phyloP scores from a whole-genome alignment of 2,888 invertebrate species.

The Coelinius sp. region DNA sequence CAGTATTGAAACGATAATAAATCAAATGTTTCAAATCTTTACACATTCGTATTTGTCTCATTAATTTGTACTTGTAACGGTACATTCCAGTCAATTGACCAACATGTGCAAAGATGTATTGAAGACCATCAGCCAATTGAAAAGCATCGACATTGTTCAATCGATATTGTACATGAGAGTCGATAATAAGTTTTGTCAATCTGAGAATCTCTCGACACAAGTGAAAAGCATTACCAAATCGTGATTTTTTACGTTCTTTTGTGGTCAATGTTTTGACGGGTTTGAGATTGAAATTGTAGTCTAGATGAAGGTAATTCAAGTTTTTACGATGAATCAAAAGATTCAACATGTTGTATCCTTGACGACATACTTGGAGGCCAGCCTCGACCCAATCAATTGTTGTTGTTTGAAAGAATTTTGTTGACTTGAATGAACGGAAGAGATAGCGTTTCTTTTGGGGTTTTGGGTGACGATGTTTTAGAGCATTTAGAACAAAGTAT shows the following conservation, averaged over 20 bases:
- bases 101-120: conserved; percentile 99
- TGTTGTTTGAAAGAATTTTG: conserved; percentile 99
- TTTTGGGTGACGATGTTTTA: conserved; percentile 98
- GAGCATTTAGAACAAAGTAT: conserved; percentile 97
- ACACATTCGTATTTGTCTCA: conserved; percentile 99
- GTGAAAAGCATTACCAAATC: conserved; percentile 98
- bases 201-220: conserved; percentile 98
- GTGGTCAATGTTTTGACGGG: conserved; percentile 99
- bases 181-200: conserved; percentile 98
- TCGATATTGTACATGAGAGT: conserved; percentile 99
- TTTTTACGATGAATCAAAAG: conserved; percentile 99
- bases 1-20: conserved; percentile 99
- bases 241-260: conserved; percentile 98
- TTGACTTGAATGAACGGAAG: conserved; percentile 99
- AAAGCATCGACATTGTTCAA: conserved; percentile 99
- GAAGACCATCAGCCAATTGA: conserved; percentile 96
- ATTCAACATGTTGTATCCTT: conserved; percentile 99
- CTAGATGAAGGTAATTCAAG: conserved; percentile 98
- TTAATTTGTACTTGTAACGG: conserved; percentile 97
- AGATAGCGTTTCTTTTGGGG: conserved; percentile 98
- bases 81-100: conserved; percentile 99
- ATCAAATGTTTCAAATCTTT: conserved; percentile 99
- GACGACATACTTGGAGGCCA: conserved; percentile 97
- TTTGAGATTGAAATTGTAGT: conserved; percentile 99
- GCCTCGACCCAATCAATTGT: conserved; percentile 99